Base-by-base conservation (phyloP, 2,888 invertebrate genomes). In the Camptogramma bilineatum region DNA sequence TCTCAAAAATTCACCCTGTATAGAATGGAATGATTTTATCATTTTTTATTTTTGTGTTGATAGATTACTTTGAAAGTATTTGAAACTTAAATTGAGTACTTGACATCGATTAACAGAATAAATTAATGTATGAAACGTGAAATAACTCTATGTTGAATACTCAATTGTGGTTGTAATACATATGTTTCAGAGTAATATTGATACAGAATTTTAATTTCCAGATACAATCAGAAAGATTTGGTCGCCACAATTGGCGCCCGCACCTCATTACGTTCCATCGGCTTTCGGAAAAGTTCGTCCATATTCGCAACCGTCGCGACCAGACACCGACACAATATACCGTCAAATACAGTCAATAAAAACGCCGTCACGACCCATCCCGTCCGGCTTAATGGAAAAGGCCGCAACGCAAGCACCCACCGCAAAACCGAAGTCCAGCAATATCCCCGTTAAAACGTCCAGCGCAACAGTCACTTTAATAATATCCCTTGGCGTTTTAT, bases 401-500 rank as follows among this genome's bases (percentile, higher is more conserved):
- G 68, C 76, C 59, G 69, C 73, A 47, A 57, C 63, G 18, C 68
- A 75, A 61, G 75, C 82, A 34, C 81, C 86, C 54, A 88, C 88
- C 50, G 52, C 58, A 52, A 85, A 86, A 78, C 83, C 86, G 31
- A 80, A 78, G 73, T 57, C 72, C 7, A 73, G 68, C 13, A 74
- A 69, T 68, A 77, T 87, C 69, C 86, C 94, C 60, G 82, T 94
- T 31, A 94, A 94, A 82, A 94, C 94, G 62, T 94, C 95, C 8
- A 93, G 94, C 66, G 93, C 95, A 4, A 95, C 95, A n/a, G 86
- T 95, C 66, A 94, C 95, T 70, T 85, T 96, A 55, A 88, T 96
- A 48, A 93, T 95, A 52, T 94, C 94, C 0, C 88, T 96, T 67
- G 96, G 96, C 21, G 93, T 96, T 53, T 86, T 96, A 50, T 97